Conservation (phyloP, 2,113 vertebrate genomes). For the Mohoua ochrocephala region DNA sequence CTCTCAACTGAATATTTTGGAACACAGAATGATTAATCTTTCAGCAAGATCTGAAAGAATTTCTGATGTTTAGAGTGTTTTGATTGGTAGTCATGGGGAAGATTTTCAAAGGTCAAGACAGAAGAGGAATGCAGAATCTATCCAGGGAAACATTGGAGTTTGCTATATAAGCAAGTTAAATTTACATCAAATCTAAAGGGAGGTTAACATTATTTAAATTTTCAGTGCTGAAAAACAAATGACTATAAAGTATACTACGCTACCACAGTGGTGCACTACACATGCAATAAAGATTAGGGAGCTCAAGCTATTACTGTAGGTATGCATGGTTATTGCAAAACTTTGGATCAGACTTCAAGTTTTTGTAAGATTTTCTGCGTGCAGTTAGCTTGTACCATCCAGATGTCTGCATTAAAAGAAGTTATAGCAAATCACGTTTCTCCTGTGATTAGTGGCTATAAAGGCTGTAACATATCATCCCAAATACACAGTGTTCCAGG, state of each 20-base stretch:
- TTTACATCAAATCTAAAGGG: not conserved
- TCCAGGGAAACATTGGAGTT: not conserved
- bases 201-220: not conserved
- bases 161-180: not conserved
- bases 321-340: not conserved
- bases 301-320: not conserved
- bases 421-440: not conserved
- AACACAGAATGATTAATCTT: slow-evolving; percentile 37
- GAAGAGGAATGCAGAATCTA: slow-evolving; percentile 31
- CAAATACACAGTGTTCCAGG: not conserved
- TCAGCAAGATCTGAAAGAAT: slow-evolving; percentile 46
- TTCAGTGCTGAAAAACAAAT: not conserved
- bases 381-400: not conserved
- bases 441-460: not conserved
- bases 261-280: not conserved
- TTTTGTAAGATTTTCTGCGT: not conserved
- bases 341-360: not conserved
- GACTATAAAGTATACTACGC: not conserved
- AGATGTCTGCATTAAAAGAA: not conserved
- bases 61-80: slow-evolving; percentile 30
- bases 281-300: not conserved
- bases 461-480: not conserved
- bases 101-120: slow-evolving; percentile 55
- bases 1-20: slow-evolving; percentile 48
- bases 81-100: slow-evolving; percentile 31